These are phyloP conservation scores for Setophaga kirtlandii DNA, from an alignment of 2,113 vertebrate species.

Conservation along the genomic window DNA sequence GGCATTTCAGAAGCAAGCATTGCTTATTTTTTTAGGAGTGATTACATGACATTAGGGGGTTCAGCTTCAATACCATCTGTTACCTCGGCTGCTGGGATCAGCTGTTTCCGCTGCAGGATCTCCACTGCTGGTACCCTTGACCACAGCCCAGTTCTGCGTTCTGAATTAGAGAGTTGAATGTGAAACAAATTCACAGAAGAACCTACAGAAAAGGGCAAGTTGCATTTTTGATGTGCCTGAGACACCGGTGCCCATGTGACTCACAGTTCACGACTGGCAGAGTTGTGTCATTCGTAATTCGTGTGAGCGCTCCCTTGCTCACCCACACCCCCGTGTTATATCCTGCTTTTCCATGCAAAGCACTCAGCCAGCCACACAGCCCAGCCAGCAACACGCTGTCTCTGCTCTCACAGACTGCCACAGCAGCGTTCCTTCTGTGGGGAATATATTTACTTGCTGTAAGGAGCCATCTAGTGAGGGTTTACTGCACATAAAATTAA, in stretches of 20 bases:
- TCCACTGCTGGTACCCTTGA: neutral
- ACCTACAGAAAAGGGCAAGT: neutral
- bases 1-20: neutral
- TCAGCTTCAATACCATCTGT: neutral
- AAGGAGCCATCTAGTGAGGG: slow-evolving; percentile 69
- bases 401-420: neutral
- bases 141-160: neutral
- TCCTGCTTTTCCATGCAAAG: neutral
- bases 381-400: neutral
- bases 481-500: slow-evolving; percentile 40
- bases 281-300: neutral
- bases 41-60: neutral
- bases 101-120: neutral
- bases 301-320: neutral
- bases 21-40: neutral
- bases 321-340: neutral
- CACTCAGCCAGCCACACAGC: neutral
- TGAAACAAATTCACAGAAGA: neutral
- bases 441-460: slow-evolving; percentile 46
- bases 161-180: neutral
- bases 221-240: neutral
- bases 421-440: neutral
- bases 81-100: neutral
- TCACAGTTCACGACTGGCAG: neutral
- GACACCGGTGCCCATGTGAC: neutral